Conservation (phyloP, 2,888 invertebrate species). For the Hermaeophaga mercurialis region DNA sequence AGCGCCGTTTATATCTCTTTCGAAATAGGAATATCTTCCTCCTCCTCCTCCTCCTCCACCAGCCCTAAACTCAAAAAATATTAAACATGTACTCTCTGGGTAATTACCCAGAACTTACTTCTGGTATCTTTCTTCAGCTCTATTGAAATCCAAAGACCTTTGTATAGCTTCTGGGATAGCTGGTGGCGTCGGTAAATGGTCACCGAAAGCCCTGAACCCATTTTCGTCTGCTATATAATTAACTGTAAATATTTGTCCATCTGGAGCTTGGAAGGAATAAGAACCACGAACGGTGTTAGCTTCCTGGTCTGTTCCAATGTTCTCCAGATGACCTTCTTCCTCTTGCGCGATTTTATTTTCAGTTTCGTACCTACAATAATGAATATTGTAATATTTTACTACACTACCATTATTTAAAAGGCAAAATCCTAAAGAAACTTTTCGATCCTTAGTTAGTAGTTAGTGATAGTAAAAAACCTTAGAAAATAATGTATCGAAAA, state of each 20-base stretch:
- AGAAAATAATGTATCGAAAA: background rate
- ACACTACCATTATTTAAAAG: no score
- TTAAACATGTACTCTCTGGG: no score
- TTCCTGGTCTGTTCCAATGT: constrained; percentile 67
- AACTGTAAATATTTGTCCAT: constrained; percentile 59
- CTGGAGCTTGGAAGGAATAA: constrained; percentile 60
- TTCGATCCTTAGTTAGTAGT: no score
- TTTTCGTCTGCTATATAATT: constrained; percentile 64
- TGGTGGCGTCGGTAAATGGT: constrained; percentile 37
- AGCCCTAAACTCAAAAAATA: no score
- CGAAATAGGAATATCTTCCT: no score
- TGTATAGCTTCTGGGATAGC: constrained; percentile 34
- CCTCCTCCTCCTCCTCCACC: no score
- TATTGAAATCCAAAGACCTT: constrained; percentile 27
- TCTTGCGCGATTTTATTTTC: constrained; percentile 48
- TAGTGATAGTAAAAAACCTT: background rate
- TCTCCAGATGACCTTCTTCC: constrained; percentile 70
- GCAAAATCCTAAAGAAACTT: no score
- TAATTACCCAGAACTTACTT: background rate
- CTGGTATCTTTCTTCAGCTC: constrained; percentile 12
- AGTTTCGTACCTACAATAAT: constrained; percentile 79
- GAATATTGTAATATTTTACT: constrained; percentile 51
- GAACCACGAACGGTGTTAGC: constrained; percentile 60
- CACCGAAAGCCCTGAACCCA: constrained; percentile 48
- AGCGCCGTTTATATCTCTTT: constrained; percentile 1